Evolutionary conservation across 2,113 vertebrate species (phyloP).

Genomic region (Ammospiza nelsoni): DNA sequence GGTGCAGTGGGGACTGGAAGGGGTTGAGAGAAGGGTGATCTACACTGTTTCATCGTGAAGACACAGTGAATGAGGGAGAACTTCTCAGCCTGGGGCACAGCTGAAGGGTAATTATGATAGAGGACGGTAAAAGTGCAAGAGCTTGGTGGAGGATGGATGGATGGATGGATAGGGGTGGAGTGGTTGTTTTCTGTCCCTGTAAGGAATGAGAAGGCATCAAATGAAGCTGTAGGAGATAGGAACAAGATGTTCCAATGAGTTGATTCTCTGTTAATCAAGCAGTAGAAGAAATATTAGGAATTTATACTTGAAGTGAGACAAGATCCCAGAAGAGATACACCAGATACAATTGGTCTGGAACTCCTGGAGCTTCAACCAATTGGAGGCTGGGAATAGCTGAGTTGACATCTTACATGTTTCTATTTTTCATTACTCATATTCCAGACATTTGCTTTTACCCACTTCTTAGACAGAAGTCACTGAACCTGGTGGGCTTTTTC

Average conservation of each 20-base stretch:
- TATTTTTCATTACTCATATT: background rate
- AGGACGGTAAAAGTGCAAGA: background rate
- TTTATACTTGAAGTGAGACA: background rate
- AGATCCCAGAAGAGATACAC: background rate
- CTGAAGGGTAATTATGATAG: background rate
- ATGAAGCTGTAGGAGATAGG: background rate
- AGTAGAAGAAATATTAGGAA: background rate
- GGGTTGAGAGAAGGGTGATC: fast-evolving
- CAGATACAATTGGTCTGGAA: background rate
- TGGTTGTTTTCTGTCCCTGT: background rate
- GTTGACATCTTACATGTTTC: background rate
- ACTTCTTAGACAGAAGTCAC: background rate
- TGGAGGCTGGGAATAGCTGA: background rate
- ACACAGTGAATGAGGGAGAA: background rate
- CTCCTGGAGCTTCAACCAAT: background rate
- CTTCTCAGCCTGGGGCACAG: background rate
- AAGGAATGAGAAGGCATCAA: background rate
- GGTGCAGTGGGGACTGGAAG: background rate
- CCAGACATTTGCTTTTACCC: background rate
- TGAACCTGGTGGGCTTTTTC: background rate
- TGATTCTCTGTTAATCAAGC: background rate
- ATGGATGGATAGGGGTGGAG: background rate
- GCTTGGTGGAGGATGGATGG: background rate
- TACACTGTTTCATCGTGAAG: background rate
- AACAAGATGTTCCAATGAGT: background rate